Evolutionary conservation across 2,888 invertebrate species (phyloP).

Genomic region (Trachelus tabidus): DNA sequence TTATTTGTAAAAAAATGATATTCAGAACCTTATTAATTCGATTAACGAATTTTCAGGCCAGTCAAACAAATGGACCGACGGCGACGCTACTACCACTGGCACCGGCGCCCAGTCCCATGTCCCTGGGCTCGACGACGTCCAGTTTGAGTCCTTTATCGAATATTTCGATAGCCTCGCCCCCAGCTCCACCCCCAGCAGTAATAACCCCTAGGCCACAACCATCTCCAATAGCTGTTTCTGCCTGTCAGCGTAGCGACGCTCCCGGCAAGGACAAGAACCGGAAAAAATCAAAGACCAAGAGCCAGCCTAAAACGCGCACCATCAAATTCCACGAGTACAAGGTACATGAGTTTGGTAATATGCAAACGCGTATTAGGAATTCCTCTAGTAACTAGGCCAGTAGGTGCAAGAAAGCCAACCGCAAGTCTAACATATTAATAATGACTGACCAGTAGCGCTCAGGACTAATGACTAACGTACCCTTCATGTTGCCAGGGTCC

Average conservation of each 20-base stretch:
- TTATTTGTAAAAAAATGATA: too few species aligned
- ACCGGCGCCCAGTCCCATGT: conserved; percentile 68
- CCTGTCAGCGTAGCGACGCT: conserved; percentile 73
- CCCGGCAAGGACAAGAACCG: conserved; percentile 77
- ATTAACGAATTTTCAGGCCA: conserved; percentile 45
- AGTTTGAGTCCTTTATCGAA: conserved; percentile 75
- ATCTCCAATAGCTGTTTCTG: conserved; percentile 59
- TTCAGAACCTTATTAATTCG: too few species aligned
- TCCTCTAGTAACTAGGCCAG: background rate
- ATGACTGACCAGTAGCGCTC: background rate
- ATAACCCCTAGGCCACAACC: conserved; percentile 68
- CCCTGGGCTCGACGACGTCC: conserved; percentile 74
- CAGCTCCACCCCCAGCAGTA: conserved; percentile 69
- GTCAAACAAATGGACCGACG: conserved; percentile 50
- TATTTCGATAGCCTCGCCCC: conserved; percentile 74
- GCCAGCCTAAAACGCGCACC: conserved; percentile 83
- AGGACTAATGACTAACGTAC: conserved; percentile 33
- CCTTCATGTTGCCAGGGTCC: conserved; percentile 72
- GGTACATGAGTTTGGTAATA: conserved; percentile 53
- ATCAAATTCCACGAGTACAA: conserved; percentile 98
- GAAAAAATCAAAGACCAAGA: conserved; percentile 86
- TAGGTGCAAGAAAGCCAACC: background rate
- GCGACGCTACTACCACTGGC: conserved; percentile 69
- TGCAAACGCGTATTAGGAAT: background rate
- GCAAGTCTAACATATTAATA: background rate